Conservation (phyloP, 2,113 vertebrate species). For the Lycocorax pyrrhopterus region DNA sequence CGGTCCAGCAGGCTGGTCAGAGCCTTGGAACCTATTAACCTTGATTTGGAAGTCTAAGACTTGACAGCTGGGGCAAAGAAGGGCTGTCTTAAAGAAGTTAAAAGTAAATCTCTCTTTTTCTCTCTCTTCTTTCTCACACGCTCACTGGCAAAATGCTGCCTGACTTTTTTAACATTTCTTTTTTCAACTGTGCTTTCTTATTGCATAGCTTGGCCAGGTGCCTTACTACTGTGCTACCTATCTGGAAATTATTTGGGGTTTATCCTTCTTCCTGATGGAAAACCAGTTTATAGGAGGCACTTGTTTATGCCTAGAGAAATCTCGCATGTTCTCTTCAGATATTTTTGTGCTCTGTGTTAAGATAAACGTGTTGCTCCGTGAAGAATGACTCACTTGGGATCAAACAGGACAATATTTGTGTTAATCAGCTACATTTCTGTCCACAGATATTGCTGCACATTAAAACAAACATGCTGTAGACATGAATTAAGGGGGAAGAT, state of each 20-base stretch:
- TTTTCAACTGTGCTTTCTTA: background rate
- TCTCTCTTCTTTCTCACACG: background rate
- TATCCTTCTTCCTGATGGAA: background rate
- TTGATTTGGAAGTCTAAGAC: background rate
- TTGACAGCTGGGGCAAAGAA: background rate
- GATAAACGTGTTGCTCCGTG: background rate
- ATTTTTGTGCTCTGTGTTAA: background rate
- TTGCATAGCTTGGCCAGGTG: background rate
- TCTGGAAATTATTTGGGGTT: background rate
- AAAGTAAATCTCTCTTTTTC: background rate
- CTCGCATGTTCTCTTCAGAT: background rate
- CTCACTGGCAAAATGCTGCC: background rate
- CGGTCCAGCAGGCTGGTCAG: background rate
- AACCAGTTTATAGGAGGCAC: background rate
- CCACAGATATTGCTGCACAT: background rate
- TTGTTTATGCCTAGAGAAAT: background rate
- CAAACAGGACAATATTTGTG: background rate
- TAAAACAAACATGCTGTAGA: background rate
- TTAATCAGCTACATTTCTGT: slow-evolving; percentile 24
- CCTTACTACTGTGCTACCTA: background rate
- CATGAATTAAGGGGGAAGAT: slow-evolving; percentile 10
- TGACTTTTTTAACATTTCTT: background rate
- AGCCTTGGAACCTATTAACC: slow-evolving; percentile 6
- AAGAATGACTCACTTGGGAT: background rate
- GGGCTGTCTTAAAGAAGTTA: background rate